A percentile compares a stretch with the other conserved stretches of the same genome.
Evolutionary conservation across 2,888 invertebrate genomes (phyloP).

Genomic region (Acheta domesticus): DNA sequence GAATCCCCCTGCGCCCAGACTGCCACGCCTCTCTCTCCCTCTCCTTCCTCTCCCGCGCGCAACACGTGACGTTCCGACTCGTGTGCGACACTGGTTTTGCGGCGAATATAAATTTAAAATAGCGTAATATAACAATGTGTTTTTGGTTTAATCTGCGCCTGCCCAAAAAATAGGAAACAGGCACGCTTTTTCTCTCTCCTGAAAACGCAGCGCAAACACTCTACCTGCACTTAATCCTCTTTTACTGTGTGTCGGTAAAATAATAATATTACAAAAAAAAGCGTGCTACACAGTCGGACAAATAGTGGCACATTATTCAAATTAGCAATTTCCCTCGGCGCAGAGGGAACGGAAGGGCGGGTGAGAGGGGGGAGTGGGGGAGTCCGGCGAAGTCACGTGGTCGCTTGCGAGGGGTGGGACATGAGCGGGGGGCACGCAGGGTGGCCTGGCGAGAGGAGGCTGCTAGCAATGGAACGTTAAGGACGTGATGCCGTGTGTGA

Average conservation of each 20-base stretch:
- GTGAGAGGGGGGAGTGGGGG: no score
- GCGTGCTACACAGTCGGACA: not conserved
- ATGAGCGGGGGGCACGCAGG: no score
- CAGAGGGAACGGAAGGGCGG: not conserved
- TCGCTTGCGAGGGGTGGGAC: no score
- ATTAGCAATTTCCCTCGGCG: not conserved
- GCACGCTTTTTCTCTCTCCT: not conserved
- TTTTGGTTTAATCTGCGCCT: not conserved
- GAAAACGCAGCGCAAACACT: not conserved
- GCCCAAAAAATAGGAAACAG: not conserved
- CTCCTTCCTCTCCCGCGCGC: not conserved
- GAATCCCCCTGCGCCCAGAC: not conserved
- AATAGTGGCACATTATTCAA: not conserved
- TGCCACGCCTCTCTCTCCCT: not conserved
- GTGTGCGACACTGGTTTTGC: not conserved
- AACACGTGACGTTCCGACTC: not conserved
- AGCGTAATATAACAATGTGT: slow-evolving; percentile 1
- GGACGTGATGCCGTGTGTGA: no score
- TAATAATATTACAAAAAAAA: slow-evolving; percentile 6
- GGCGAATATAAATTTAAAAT: not conserved
- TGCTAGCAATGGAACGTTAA: no score
- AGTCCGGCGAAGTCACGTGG: not conserved
- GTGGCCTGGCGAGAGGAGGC: no score
- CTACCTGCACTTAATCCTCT: not conserved
- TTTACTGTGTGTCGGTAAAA: not conserved